phyloP scores from a whole-genome alignment of 1,140 invertebrate species.

The Triops cancriformis region DNA sequence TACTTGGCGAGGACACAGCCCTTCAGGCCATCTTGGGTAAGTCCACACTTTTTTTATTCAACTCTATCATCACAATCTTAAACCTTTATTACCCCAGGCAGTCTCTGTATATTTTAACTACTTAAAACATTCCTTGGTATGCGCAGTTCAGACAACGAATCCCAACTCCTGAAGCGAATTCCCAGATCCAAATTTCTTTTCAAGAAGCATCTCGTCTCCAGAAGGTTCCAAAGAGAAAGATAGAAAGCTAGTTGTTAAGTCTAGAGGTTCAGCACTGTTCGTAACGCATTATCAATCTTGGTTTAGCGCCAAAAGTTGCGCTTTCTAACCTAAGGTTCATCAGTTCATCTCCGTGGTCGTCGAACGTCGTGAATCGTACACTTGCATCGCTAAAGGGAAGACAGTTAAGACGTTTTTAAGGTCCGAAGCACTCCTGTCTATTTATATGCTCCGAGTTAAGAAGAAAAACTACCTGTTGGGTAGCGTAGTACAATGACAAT shows the following conservation, averaged over 20 bases:
- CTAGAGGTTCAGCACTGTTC: neutral
- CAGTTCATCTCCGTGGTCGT: neutral
- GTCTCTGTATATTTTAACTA: no score
- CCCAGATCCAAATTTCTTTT: no score
- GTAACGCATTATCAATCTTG: neutral
- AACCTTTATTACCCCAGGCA: no score
- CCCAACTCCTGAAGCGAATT: no score
- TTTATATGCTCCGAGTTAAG: neutral
- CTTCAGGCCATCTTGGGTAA: constrained; percentile 23
- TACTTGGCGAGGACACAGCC: constrained; percentile 18
- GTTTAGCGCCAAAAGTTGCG: neutral
- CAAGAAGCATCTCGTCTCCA: no score
- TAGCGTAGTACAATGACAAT: neutral
- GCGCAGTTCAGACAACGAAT: no score
- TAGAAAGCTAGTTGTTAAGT: no score
- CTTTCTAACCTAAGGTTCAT: neutral
- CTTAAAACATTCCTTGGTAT: no score
- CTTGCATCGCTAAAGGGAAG: no score
- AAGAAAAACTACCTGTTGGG: neutral
- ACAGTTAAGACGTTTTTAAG: neutral
- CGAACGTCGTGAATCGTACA: no score
- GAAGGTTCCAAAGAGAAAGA: no score
- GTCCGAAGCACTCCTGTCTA: neutral
- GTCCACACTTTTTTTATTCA: neutral
- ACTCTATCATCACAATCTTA: no score